Conservation (phyloP, 2,797 vertebrate species). For the Yasuhikotakia modesta region DNA sequence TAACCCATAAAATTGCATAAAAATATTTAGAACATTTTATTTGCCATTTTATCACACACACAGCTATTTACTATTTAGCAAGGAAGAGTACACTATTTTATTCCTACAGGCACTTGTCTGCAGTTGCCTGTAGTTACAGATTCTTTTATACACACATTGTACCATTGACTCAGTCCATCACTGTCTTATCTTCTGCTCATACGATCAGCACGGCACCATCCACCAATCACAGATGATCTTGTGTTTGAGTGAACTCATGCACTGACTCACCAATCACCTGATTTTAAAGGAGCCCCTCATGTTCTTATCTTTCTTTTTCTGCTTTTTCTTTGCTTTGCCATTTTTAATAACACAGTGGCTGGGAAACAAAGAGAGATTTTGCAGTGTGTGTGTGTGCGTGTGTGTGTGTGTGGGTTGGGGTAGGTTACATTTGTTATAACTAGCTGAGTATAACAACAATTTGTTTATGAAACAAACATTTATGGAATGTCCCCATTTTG, state of each 20-base stretch:
- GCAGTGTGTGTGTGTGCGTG: background rate
- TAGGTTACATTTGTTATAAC: too few species aligned
- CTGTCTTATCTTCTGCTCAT: conserved; percentile 40
- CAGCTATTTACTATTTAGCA: too few species aligned
- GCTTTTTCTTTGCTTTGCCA: conserved; percentile 40
- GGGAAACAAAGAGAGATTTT: conserved; percentile 51
- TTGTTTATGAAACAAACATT: too few species aligned
- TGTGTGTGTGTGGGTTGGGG: too few species aligned
- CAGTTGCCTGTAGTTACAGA: background rate
- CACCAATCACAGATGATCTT: conserved; percentile 64
- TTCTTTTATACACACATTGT: conserved; percentile 5
- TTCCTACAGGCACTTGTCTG: background rate
- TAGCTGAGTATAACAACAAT: too few species aligned
- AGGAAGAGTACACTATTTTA: too few species aligned
- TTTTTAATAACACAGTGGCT: conserved; percentile 58
- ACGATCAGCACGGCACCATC: conserved; percentile 48
- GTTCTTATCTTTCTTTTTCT: conserved; percentile 36
- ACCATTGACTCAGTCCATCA: conserved; percentile 19
- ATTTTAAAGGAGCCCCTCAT: conserved; percentile 53
- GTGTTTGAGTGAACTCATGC: conserved; percentile 65
- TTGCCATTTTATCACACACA: too few species aligned
- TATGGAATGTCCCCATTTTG: too few species aligned
- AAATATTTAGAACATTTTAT: background rate
- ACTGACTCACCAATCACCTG: conserved; percentile 72
- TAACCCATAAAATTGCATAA: too few species aligned